A percentile compares a stretch with the other conserved stretches of the same genome.
Conservation (phyloP, 2,888 invertebrate genomes). For the Sinotaia quadrata region DNA sequence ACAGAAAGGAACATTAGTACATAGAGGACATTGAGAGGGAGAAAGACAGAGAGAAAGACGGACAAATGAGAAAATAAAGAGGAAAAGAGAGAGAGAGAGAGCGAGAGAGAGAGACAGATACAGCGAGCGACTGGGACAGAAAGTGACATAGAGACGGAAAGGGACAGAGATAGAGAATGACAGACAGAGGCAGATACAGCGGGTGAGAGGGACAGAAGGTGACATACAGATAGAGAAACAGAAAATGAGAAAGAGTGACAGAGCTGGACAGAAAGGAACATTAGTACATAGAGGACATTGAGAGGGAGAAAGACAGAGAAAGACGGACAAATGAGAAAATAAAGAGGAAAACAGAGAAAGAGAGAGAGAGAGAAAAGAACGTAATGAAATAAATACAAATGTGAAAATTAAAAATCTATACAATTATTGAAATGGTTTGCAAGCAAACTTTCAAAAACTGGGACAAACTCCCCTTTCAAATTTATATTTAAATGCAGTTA, state of each 20-base stretch:
- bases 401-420: no score
- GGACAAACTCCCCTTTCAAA: no score
- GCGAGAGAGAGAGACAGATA: slow-evolving; percentile 4
- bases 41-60: slow-evolving; percentile 18
- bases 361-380: not conserved
- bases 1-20: not conserved
- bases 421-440: no score
- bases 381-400: not conserved
- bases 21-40: not conserved
- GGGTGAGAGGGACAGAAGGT: not conserved
- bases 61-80: not conserved
- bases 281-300: no score
- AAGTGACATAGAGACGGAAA: not conserved
- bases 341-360: not conserved
- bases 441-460: no score
- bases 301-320: not conserved
- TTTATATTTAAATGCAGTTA: no score
- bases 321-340: no score
- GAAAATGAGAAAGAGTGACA: not conserved
- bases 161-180: slow-evolving; percentile 1
- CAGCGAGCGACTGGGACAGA: not conserved
- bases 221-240: not conserved
- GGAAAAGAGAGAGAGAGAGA: slow-evolving; percentile 1
- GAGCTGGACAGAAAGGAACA: not conserved
- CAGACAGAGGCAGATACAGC: not conserved